Conservation (phyloP, 1,140 invertebrate genomes). For the Physella acuta region DNA sequence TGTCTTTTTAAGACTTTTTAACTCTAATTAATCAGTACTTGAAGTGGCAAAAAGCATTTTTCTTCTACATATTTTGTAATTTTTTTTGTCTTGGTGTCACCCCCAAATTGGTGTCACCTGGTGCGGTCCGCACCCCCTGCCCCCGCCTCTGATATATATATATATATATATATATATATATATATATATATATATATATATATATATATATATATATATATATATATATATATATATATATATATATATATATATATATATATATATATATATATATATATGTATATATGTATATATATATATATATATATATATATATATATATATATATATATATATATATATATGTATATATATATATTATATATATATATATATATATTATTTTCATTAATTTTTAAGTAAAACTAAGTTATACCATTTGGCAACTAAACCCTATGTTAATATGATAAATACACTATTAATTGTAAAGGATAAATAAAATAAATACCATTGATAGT, state of each 20-base stretch:
- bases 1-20: too few species aligned
- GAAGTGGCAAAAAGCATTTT: too few species aligned
- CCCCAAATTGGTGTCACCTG: too few species aligned
- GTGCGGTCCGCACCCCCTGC: background rate
- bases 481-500: constrained; percentile 46
- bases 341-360: background rate
- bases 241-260: too few species aligned
- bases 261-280: too few species aligned
- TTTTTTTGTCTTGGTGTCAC: too few species aligned
- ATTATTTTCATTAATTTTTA: background rate
- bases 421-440: background rate
- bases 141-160: too few species aligned
- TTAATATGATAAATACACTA: background rate
- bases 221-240: too few species aligned
- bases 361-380: background rate
- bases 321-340: background rate
- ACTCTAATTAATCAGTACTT: too few species aligned
- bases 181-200: too few species aligned
- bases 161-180: constrained; percentile 7
- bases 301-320: background rate
- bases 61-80: too few species aligned
- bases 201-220: too few species aligned
- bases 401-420: background rate
- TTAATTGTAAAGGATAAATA: background rate
- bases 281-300: background rate